Percentiles rank a stretch among this genome's conserved stretches.
These are phyloP conservation scores for Prolemur simus DNA, from an alignment of 2,113 vertebrate genomes.

Conservation along the genomic window DNA sequence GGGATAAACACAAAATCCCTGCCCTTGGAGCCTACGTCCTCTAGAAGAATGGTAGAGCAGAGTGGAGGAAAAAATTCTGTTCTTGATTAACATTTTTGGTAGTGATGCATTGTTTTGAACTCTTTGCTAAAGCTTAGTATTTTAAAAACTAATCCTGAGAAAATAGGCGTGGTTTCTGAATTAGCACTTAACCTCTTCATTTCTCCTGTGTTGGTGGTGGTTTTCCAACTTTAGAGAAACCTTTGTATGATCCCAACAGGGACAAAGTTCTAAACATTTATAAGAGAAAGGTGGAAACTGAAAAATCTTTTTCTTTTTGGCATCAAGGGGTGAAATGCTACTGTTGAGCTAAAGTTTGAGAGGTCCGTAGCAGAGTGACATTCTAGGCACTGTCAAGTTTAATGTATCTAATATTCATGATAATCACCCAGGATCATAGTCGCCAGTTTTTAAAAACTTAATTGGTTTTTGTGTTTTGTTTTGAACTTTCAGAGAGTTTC, in stretches of 20 bases:
- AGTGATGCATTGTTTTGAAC: background rate
- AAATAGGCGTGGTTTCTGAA: background rate
- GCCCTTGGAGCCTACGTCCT: background rate
- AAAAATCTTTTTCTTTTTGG: background rate
- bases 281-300: background rate
- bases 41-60: background rate
- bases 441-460: background rate
- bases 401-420: background rate
- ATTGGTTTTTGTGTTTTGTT: slow-evolving; percentile 34
- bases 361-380: background rate
- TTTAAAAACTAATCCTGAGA: background rate
- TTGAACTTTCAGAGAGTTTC: slow-evolving; percentile 91
- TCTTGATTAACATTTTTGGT: background rate
- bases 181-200: background rate
- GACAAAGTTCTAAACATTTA: background rate
- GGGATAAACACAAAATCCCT: background rate
- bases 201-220: background rate
- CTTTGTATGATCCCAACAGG: background rate
- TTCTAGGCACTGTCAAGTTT: background rate
- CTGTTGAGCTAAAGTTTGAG: background rate
- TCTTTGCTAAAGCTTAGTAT: background rate
- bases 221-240: background rate
- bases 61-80: background rate
- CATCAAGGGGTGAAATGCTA: background rate
- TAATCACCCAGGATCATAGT: background rate